phyloP scores from a whole-genome alignment of 2,797 vertebrate genomes.

The Lepidocolaptes lacrymiger region DNA sequence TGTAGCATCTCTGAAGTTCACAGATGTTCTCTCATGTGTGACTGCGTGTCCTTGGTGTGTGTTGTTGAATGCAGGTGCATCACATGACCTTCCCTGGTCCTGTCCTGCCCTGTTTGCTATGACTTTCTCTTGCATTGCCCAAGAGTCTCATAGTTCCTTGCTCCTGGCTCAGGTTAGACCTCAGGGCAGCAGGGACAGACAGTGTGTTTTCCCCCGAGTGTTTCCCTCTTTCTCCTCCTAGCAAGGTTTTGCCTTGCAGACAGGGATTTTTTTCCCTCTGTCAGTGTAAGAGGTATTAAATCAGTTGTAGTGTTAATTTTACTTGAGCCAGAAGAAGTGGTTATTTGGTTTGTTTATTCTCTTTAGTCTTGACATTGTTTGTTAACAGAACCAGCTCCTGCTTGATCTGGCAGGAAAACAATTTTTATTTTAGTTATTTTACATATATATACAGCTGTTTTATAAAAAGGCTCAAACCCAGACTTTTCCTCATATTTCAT shows the following conservation, averaged over 20 bases:
- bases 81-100: neutral
- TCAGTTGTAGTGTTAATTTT: neutral
- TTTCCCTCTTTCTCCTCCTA: neutral
- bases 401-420: neutral
- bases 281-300: neutral
- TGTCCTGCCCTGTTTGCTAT: neutral
- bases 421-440: neutral
- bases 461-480: neutral
- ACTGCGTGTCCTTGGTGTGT: neutral
- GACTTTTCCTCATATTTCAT: neutral
- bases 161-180: neutral
- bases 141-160: accelerated
- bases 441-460: neutral
- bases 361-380: neutral
- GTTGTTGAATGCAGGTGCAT: neutral
- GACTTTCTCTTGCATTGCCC: neutral
- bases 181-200: neutral
- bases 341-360: neutral
- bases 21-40: neutral
- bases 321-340: neutral
- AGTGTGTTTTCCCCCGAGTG: neutral
- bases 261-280: neutral
- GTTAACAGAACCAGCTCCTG: neutral
- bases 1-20: neutral
- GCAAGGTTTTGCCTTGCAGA: neutral